These are phyloP conservation scores for Mesitornis unicolor DNA, from an alignment of 2,113 vertebrate genomes.

Conservation along the genomic window DNA sequence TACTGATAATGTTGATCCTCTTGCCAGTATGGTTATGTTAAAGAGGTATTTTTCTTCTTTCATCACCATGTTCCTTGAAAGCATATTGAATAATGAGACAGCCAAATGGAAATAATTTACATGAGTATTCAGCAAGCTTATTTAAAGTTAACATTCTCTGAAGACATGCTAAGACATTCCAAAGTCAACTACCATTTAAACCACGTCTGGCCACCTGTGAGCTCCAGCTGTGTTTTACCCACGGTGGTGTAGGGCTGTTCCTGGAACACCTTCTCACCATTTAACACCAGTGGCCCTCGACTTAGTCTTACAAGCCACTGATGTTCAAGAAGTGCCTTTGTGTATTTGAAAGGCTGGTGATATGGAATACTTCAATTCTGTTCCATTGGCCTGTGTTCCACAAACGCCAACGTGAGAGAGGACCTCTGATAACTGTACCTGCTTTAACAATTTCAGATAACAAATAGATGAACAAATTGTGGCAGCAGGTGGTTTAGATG, in stretches of 20 bases:
- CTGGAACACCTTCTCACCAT: neutral
- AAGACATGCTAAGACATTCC: conserved; percentile 40
- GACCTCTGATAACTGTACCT: neutral
- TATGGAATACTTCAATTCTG: neutral
- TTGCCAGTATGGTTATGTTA: conserved; percentile 81
- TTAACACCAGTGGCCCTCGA: neutral
- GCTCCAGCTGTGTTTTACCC: neutral
- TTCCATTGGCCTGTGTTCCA: neutral
- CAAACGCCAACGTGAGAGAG: neutral
- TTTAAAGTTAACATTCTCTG: conserved; percentile 72
- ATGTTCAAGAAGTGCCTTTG: neutral
- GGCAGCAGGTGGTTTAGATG: neutral
- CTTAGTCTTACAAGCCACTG: neutral
- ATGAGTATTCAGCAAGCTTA: conserved; percentile 71
- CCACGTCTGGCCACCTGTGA: neutral
- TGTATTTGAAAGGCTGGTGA: neutral
- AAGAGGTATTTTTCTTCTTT: conserved; percentile 82
- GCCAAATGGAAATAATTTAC: conserved; percentile 74
- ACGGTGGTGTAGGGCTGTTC: neutral
- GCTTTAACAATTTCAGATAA: neutral
- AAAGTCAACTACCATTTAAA: conserved; percentile 38
- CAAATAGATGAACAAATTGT: neutral
- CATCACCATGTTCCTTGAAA: conserved; percentile 83
- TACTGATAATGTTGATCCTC: conserved; percentile 79
- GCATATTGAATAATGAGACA: conserved; percentile 78